Evolutionary conservation across 2,888 invertebrate genomes (phyloP).

Genomic region (Cerceris rybyensis): DNA sequence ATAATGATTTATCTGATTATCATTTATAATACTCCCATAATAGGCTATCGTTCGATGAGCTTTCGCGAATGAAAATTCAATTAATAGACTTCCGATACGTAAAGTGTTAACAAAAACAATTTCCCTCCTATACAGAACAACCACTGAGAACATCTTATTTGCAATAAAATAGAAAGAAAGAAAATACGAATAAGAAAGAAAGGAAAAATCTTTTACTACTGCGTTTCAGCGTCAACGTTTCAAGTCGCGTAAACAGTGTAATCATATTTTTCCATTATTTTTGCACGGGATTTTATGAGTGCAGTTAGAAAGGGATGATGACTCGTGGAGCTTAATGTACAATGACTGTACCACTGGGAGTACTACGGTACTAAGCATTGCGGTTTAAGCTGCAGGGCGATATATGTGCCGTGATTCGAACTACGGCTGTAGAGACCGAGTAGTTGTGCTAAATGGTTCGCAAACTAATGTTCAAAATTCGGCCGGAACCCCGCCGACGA

Average conservation of each 20-base stretch:
- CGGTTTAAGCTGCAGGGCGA: slow-evolving; percentile 64
- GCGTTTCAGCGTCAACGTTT: slow-evolving; percentile 14
- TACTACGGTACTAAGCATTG: slow-evolving; percentile 57
- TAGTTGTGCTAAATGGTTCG: slow-evolving; percentile 71
- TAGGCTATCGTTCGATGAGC: too few relatives aligned
- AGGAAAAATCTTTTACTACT: neutral
- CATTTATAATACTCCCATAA: too few relatives aligned
- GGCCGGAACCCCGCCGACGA: slow-evolving; percentile 41
- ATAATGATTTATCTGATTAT: too few relatives aligned
- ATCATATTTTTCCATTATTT: slow-evolving; percentile 36
- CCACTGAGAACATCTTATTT: neutral
- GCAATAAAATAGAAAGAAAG: neutral
- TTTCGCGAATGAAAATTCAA: too few relatives aligned
- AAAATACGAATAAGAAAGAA: neutral
- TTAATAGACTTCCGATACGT: neutral
- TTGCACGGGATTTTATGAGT: slow-evolving; percentile 28
- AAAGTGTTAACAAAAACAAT: neutral
- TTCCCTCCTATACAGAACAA: too few relatives aligned
- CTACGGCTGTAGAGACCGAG: slow-evolving; percentile 48
- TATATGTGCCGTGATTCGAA: slow-evolving; percentile 64
- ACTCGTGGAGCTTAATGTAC: slow-evolving; percentile 60
- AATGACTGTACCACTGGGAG: slow-evolving; percentile 56
- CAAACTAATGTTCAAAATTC: slow-evolving; percentile 70
- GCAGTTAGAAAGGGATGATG: slow-evolving; percentile 41
- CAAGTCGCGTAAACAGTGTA: neutral